Evolutionary conservation across 2,797 vertebrate species (phyloP), one percentile per base, ranked within the genome.

Genomic region (Sebastes minor): DNA sequence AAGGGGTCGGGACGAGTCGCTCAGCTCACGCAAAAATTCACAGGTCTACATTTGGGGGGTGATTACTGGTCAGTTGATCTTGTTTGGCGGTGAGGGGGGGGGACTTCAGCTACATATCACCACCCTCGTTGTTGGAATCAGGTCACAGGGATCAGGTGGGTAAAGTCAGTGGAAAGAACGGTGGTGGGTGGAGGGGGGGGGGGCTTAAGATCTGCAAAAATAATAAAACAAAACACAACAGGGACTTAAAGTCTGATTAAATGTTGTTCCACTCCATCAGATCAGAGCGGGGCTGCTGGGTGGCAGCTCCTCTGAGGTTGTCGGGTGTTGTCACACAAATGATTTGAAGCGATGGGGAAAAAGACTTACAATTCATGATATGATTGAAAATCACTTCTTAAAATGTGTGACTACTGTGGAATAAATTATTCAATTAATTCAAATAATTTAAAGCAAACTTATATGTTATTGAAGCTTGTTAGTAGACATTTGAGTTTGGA

Each of bases 161-260:
- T 46, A 86, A 91, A 87, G 85, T 83, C 87, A 88, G 71, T 92
- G 93, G 90, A 94, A 94, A 94, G 74, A 90, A 91, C 67, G 27
- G 63, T n/a, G 46, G 63, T 52, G 74, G 42, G 42, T 46, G 42
- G 42, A 46, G 42, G 75, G 66, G 60, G 53, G 55, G 55, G 66
- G 52, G 8, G 84, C 71, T 86, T 80, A 84, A 80, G 83, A 88
- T 76, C 85, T 59, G 28, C 38, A 86, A 76, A 74, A 79, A 88
- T 62, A 76, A 69, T 22, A 61, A 77, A 79, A 55, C 60, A 71
- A 73, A 71, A 61, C 71, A 75, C 61, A 77, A 76, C 73, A 71
- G 71, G 69, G 80, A 81, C 73, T 83, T 84, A 78, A 65, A 67
- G 76, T 81, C 60, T 84, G 79, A 90, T 90, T 86, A 88, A 88